phyloP scores from a whole-genome alignment of 2,888 invertebrate species.

The Diaperis boleti region DNA sequence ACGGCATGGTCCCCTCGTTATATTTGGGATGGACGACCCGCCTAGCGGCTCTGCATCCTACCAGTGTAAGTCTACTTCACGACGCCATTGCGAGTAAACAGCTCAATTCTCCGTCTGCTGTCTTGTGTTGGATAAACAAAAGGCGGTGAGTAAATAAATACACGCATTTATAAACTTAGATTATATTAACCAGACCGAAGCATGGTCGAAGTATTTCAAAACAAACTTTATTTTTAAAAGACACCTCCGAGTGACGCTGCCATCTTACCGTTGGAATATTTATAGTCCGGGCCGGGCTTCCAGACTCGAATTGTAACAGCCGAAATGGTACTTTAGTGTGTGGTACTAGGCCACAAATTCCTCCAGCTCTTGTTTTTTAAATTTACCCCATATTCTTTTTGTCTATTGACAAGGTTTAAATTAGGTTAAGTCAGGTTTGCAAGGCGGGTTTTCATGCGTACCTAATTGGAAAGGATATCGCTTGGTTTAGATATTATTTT shows the following conservation, averaged over 20 bases:
- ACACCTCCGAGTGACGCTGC: not conserved
- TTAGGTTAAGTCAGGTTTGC: too few species aligned
- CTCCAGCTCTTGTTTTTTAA: not conserved
- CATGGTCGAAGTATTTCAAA: slow-evolving; percentile 38
- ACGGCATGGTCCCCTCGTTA: slow-evolving; percentile 39
- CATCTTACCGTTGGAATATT: slow-evolving; percentile 1
- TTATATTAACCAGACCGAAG: slow-evolving; percentile 55
- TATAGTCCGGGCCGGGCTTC: not conserved
- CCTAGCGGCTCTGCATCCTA: slow-evolving; percentile 37
- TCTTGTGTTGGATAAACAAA: slow-evolving; percentile 51
- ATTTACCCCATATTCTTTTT: too few species aligned
- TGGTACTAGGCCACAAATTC: not conserved
- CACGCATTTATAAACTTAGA: slow-evolving; percentile 49
- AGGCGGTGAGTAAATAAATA: slow-evolving; percentile 56
- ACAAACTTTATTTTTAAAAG: slow-evolving; percentile 29
- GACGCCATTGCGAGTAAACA: slow-evolving; percentile 61
- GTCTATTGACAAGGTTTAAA: too few species aligned
- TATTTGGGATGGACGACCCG: slow-evolving; percentile 47
- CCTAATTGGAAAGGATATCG: too few species aligned
- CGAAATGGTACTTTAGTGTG: too few species aligned
- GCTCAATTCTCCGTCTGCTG: slow-evolving; percentile 53
- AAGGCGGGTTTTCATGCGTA: too few species aligned
- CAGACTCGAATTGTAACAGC: too few species aligned
- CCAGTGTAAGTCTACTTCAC: slow-evolving; percentile 48
- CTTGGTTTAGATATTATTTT: too few species aligned